phyloP scores from a whole-genome alignment of 30 jellyfish, hydroid and myxozoan genomes.

The Catostylus mosaicus region DNA sequence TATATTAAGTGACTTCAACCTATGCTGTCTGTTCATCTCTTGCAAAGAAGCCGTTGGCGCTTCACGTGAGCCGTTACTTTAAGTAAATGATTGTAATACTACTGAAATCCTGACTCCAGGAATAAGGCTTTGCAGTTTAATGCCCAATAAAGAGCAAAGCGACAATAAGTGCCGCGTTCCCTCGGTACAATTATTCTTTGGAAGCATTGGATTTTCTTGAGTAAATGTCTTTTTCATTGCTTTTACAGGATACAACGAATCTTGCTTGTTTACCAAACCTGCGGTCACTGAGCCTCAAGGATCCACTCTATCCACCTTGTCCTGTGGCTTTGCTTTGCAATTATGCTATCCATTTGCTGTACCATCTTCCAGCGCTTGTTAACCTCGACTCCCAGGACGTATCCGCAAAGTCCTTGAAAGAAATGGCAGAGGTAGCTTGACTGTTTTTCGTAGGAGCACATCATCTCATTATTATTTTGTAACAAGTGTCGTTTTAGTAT shows the following conservation, averaged over 20 bases:
- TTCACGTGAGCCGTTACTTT: too few species aligned
- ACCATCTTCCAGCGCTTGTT: constrained; percentile 75
- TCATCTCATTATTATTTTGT: too few species aligned
- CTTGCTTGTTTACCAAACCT: constrained; percentile 67
- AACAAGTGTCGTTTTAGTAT: too few species aligned
- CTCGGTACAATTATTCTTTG: too few species aligned
- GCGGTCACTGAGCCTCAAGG: constrained; percentile 73
- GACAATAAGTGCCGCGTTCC: too few species aligned
- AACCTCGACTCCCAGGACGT: constrained; percentile 84
- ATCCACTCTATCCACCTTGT: constrained; percentile 82
- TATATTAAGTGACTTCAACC: too few species aligned
- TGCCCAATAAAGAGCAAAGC: too few species aligned
- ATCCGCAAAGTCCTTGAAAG: constrained; percentile 71
- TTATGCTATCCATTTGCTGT: constrained; percentile 77
- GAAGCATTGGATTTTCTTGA: not conserved
- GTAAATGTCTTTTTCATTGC: not conserved
- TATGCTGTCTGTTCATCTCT: too few species aligned
- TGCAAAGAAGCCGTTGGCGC: too few species aligned
- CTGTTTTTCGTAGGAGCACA: not conserved
- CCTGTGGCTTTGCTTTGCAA: constrained; percentile 91
- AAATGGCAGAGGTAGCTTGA: constrained; percentile 78
- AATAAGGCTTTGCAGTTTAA: too few species aligned
- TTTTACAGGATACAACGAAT: constrained; percentile 75
- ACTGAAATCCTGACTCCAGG: too few species aligned
- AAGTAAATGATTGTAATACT: too few species aligned